Evolutionary conservation across 2,113 vertebrate species (phyloP).

Genomic region (Bubo scandiacus): DNA sequence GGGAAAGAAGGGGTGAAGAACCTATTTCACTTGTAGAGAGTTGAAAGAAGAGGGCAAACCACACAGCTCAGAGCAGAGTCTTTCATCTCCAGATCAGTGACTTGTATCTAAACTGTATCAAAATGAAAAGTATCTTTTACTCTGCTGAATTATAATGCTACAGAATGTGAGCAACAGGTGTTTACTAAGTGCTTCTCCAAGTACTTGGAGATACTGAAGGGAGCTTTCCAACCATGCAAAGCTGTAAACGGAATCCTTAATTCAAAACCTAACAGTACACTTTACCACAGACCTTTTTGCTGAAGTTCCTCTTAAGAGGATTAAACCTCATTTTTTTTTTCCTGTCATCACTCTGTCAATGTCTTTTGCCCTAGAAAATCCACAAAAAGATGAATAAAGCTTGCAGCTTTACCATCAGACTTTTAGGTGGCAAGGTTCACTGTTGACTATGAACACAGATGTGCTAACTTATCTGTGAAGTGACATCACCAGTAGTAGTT

Average conservation of each 20-base stretch:
- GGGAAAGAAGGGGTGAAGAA: background rate
- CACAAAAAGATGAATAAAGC: background rate
- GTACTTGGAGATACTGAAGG: background rate
- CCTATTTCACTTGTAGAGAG: background rate
- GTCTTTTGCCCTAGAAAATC: background rate
- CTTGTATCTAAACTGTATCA: background rate
- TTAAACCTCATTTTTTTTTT: background rate
- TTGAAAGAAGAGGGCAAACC: background rate
- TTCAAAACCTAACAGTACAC: background rate
- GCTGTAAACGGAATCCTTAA: background rate
- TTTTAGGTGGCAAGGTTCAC: background rate
- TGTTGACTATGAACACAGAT: background rate
- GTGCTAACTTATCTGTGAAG: background rate
- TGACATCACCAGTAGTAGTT: background rate
- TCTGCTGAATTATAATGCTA: background rate
- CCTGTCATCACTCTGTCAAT: background rate
- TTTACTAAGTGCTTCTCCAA: background rate
- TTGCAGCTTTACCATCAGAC: background rate
- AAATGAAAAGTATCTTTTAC: background rate
- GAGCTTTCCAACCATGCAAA: background rate
- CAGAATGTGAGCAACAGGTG: background rate
- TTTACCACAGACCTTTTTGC: background rate
- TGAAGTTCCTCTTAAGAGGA: background rate
- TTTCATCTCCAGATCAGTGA: background rate
- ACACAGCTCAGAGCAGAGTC: background rate